A percentile compares a stretch with the other conserved stretches of the same genome.
phyloP scores from a whole-genome alignment of 1,140 invertebrate species.

The Theocolax elegans region DNA sequence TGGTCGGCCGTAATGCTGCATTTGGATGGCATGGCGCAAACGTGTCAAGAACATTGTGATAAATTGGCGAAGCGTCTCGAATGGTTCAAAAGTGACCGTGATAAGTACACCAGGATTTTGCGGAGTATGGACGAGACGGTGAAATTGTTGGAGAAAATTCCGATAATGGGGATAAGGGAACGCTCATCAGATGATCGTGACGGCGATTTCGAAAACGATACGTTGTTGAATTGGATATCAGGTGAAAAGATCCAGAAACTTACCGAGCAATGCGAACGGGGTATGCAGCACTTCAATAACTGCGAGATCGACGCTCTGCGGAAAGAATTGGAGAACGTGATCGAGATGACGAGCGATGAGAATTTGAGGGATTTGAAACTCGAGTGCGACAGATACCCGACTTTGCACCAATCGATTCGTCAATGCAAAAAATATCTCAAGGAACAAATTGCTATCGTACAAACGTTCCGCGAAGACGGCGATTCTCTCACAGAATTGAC shows the following conservation, averaged over 20 bases:
- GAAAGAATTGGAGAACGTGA: not conserved
- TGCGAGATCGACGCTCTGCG: not conserved
- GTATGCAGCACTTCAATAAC: slow-evolving; percentile 2
- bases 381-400: not conserved
- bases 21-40: not conserved
- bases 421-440: not conserved
- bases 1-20: not conserved
- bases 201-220: not conserved
- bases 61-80: not conserved
- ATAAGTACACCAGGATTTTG: not conserved
- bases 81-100: not conserved
- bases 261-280: not conserved
- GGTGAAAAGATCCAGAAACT: not conserved
- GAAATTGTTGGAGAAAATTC: not conserved
- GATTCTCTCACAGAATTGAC: not conserved
- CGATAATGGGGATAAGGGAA: too few relatives aligned
- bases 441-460: not conserved
- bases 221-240: slow-evolving; percentile 13
- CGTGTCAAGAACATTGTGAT: not conserved
- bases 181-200: too few relatives aligned
- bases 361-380: slow-evolving; percentile 1
- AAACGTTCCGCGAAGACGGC: not conserved
- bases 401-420: not conserved
- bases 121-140: not conserved
- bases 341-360: not conserved